These are phyloP conservation scores for Meleagris gallopavo DNA, from an alignment of 2,113 vertebrate species.

Conservation along the genomic window DNA sequence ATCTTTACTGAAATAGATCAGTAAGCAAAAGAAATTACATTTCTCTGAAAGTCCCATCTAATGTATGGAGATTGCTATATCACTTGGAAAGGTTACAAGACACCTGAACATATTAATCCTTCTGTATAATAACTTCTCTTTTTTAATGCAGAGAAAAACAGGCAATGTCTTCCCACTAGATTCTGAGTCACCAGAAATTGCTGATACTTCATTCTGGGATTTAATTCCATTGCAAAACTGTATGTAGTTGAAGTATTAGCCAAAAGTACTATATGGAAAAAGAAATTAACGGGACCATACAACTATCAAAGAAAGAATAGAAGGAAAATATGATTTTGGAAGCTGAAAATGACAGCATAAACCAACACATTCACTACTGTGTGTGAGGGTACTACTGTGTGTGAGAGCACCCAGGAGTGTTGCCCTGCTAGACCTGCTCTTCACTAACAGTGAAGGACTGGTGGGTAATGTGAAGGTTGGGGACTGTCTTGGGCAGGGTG, in stretches of 20 bases:
- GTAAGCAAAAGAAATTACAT: conserved; percentile 51
- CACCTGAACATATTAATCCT: neutral
- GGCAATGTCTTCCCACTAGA: neutral
- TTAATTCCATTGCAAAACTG: neutral
- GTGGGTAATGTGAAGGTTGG: too few relatives aligned
- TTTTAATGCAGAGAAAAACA: neutral
- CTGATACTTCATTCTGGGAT: neutral
- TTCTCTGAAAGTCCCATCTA: conserved; percentile 8
- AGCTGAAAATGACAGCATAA: neutral
- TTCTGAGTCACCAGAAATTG: neutral
- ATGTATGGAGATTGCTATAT: conserved; percentile 10
- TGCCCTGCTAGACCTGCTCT: too few relatives aligned
- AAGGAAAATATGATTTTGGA: neutral
- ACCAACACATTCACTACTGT: neutral
- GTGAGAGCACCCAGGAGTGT: too few relatives aligned
- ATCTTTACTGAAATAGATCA: conserved; percentile 64
- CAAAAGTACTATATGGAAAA: neutral
- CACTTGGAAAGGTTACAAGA: conserved; percentile 37
- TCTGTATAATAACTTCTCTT: neutral
- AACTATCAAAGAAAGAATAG: neutral
- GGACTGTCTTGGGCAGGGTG: too few relatives aligned
- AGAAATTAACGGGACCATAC: neutral
- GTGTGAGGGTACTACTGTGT: neutral
- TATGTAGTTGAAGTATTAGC: neutral
- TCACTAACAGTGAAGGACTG: too few relatives aligned